Evolutionary conservation across 2,797 vertebrate species (phyloP), one percentile per base, ranked within the genome.

Genomic region (Smutsia gigantea): DNA sequence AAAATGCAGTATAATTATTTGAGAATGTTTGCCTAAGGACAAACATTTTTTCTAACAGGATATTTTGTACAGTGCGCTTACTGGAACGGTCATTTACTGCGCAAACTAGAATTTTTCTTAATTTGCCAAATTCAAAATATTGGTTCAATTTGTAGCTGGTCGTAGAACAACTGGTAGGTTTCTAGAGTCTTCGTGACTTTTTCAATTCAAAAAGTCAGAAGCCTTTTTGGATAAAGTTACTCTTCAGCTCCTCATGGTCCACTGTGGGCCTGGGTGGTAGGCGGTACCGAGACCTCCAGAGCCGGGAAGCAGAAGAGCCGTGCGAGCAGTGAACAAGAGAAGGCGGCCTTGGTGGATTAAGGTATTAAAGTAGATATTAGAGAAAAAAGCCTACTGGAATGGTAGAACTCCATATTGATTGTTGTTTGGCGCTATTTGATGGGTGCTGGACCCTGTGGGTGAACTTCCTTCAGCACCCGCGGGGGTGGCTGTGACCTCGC

Each of bases 1-100:
- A 92, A 95, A 96, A 93, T 31, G 11, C 39, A 75, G 29, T 92
- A 64, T 93, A 78, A 90, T 85, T 59, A 77, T 89, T 97, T 88
- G 53, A 97, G 61, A 89, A 88, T 86, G 71, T 97, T 93, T 96
- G 95, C 88, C 88, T 97, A 13, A 90, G 95, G 88, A 87, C 37
- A 97, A 92, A 95, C 31, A 51, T 96, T 83, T 95, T 87, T 96
- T 66, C 55, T 49, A 84, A 96, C 86, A 90, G 90, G 93, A 82
- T 90, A 37, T 55, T 95, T 93, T 98, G 92, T 95, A 78, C 86
- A 93, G 93, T 95, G 97, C 92, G 51, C 86, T 97, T 98, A 94
- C 95, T 97, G 46, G 85, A 86, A 90, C 57, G 37, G 95, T 53
- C 69, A 93, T 6, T 21, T 49, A 49, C 71, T 87, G 15, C 31